Evolutionary conservation across 2,113 vertebrate species (phyloP).

Genomic region (Silurus meridionalis): DNA sequence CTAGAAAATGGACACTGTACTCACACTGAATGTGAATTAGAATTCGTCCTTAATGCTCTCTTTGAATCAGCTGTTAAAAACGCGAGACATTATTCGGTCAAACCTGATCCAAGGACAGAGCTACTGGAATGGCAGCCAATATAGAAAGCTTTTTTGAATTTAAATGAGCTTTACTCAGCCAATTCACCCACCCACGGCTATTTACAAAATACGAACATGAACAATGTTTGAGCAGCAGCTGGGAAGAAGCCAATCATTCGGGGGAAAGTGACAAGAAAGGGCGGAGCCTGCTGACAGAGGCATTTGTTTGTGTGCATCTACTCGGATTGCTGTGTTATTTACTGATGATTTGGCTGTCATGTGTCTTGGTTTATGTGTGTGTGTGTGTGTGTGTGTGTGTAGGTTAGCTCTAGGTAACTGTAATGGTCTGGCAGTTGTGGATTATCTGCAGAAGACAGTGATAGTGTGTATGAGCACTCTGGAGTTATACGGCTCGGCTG

Average conservation of each 20-base stretch:
- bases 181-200: background rate
- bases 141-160: slow-evolving; percentile 12
- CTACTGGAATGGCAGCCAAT: background rate
- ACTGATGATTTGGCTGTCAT: slow-evolving; percentile 26
- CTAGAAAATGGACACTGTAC: background rate
- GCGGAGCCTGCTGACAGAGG: slow-evolving; percentile 8
- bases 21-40: background rate
- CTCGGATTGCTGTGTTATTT: background rate
- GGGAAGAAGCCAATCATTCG: slow-evolving; percentile 10
- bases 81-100: background rate
- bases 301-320: background rate
- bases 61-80: slow-evolving; percentile 13
- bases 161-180: background rate
- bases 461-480: slow-evolving; percentile 90
- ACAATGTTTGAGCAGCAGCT: background rate
- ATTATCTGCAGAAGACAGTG: slow-evolving; percentile 93
- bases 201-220: background rate
- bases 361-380: slow-evolving; percentile 11
- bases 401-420: slow-evolving; percentile 95
- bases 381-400: slow-evolving; percentile 49
- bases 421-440: slow-evolving; percentile 90
- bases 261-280: background rate
- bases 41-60: background rate
- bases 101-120: background rate
- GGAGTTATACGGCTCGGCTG: slow-evolving; percentile 87